A percentile compares a stretch with the other conserved stretches of the same genome.
These are phyloP conservation scores for Catocala nupta DNA, from an alignment of 2,888 invertebrate genomes.

Conservation along the genomic window DNA sequence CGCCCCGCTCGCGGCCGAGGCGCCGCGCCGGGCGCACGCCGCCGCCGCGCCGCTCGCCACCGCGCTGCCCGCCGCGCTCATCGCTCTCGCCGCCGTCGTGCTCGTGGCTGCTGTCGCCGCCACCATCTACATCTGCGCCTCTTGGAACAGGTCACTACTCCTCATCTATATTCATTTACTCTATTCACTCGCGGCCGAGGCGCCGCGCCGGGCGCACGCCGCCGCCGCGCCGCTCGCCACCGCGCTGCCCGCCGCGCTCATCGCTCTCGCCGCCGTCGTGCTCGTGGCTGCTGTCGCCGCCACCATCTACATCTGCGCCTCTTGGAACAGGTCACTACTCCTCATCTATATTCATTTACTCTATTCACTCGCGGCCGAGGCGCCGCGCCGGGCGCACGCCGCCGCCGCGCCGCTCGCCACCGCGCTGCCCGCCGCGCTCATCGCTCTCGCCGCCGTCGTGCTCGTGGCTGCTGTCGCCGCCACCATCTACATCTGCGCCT, in stretches of 20 bases:
- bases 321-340: constrained; percentile 93
- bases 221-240: constrained; percentile 83
- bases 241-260: constrained; percentile 95
- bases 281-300: constrained; percentile 95
- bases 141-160: constrained; percentile 93
- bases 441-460: constrained; percentile 96
- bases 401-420: constrained; percentile 83
- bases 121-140: constrained; percentile 96
- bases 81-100: constrained; percentile 96
- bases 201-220: too few relatives aligned
- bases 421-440: constrained; percentile 95
- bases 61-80: constrained; percentile 95
- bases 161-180: background rate
- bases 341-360: background rate
- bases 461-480: constrained; percentile 95
- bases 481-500: constrained; percentile 96
- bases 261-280: constrained; percentile 96
- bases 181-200: too few relatives aligned
- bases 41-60: constrained; percentile 83
- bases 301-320: constrained; percentile 96
- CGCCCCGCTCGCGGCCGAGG: constrained; percentile 66
- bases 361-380: too few relatives aligned
- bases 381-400: too few relatives aligned
- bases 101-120: constrained; percentile 95
- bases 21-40: constrained; percentile 62